A percentile compares a stretch with the other conserved stretches of the same genome.
These are phyloP conservation scores for Hyposoter dolosus DNA, from an alignment of 2,888 invertebrate species.

Conservation along the genomic window DNA sequence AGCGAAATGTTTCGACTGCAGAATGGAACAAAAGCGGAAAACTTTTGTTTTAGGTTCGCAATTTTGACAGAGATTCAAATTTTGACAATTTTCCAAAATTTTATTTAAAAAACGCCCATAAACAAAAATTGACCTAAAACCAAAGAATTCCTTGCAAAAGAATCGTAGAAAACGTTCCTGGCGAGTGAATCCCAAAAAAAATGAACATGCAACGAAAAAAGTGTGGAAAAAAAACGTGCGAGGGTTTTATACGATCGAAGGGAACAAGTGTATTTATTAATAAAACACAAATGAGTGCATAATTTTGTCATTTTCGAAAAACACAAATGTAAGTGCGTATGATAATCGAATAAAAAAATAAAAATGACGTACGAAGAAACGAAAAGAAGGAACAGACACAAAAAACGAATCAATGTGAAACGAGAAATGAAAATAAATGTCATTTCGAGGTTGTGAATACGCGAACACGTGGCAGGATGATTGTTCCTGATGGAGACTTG, in stretches of 20 bases:
- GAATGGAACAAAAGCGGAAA: neutral
- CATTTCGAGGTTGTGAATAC: conserved; percentile 64
- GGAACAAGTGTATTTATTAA: conserved; percentile 60
- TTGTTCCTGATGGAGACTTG: conserved; percentile 70
- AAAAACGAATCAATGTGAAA: neutral
- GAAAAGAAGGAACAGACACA: neutral
- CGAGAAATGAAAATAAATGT: conserved; percentile 30
- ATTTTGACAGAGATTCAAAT: neutral
- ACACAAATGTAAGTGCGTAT: conserved; percentile 6
- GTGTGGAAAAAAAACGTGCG: conserved; percentile 48
- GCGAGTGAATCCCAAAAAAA: neutral
- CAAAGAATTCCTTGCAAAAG: neutral
- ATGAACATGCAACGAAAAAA: neutral
- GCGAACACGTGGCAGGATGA: conserved; percentile 66
- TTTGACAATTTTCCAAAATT: neutral
- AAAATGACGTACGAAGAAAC: conserved; percentile 18
- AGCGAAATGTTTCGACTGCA: neutral
- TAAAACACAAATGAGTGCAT: conserved; percentile 41
- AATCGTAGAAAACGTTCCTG: neutral
- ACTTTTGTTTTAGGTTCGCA: neutral
- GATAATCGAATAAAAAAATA: conserved; percentile 11
- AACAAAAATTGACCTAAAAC: neutral
- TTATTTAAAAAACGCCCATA: neutral
- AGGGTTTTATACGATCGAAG: conserved; percentile 14
- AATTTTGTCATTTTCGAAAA: conserved; percentile 5